Evolutionary conservation across 2,113 vertebrate genomes (phyloP), one percentile per base, ranked within the genome.

Genomic region (Salminus brasiliensis): DNA sequence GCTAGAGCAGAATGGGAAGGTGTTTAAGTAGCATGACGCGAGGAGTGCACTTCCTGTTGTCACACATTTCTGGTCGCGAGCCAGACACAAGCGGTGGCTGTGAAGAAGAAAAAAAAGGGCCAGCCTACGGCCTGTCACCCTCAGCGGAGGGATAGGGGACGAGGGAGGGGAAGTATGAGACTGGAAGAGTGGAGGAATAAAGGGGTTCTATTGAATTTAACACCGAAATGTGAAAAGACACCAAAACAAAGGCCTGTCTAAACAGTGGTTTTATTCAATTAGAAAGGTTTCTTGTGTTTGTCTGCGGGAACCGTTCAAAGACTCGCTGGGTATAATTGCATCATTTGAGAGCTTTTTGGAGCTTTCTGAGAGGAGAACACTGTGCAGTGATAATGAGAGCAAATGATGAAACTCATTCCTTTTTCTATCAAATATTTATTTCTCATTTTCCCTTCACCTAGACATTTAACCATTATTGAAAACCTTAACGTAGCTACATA

Each of bases 211-310:
- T 29, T 57, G 18, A 18, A 5, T 32, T 21, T 1, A 27, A 74
- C 45, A 21, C 36, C 30, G 8, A 68, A 57, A 65, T 3, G 67
- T 29, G 36, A 47, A 55, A 67, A 71, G 62, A 68, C 41, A 12
- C 9, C 27, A 39, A 70, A 32, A n/a, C 15, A 13, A 52, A 23
- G 16, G 29, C 47, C 27, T 77, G 60, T 78, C 57, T 67, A 67
- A 75, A 72, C 25, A 65, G 67, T 74, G 49, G 74, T 80, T 80
- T 60, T 49, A 21, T 45, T 80, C 52, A 69, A 69, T 80, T 74
- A 80, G 16, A 29, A 60, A 74, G 67, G 71, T 69, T 73, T 82
- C 41, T 78, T 52, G 63, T 67, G 62, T 77, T 72, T 66, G 49
- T 43, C 57, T 74, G 34, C 34, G 63, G 55, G 62, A 66, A 81